These are phyloP conservation scores for Crypturellus tataupa DNA, from an alignment of 2,797 vertebrate genomes.

Conservation along the genomic window DNA sequence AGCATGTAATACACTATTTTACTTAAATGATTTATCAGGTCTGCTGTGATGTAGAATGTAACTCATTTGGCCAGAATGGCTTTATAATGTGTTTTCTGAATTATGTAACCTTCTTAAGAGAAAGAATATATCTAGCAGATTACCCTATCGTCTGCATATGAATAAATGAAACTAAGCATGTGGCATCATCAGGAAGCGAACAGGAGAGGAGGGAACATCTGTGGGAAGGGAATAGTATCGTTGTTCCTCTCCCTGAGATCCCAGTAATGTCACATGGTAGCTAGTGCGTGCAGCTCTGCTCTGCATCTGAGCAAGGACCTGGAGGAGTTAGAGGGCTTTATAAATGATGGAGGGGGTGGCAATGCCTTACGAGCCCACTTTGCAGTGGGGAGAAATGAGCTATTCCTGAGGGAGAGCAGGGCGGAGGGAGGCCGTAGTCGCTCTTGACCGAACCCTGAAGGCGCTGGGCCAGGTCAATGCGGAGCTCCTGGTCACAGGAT, in stretches of 20 bases:
- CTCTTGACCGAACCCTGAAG: not conserved
- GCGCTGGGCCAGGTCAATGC: not conserved
- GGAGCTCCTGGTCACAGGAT: not conserved
- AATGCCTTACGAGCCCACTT: not conserved
- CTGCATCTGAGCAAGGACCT: not conserved
- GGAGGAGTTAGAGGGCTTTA: not conserved
- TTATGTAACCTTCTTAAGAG: not conserved
- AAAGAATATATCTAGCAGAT: not conserved
- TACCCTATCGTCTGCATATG: not conserved
- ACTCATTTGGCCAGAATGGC: not conserved
- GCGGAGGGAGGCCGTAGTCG: not conserved
- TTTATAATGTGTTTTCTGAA: not conserved
- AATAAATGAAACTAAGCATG: not conserved
- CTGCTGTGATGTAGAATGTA: not conserved
- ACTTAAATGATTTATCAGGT: not conserved
- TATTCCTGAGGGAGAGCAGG: not conserved
- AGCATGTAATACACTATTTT: not conserved
- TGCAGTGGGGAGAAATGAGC: not conserved
- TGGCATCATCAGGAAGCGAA: not conserved
- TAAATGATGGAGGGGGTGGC: not conserved
- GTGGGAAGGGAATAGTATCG: accelerated
- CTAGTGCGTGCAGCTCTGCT: accelerated
- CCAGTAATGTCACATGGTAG: not conserved
- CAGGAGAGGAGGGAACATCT: not conserved
- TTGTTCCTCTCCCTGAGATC: not conserved